Evolutionary conservation across 2,888 invertebrate species (phyloP), one percentile per base, ranked within the genome.

Genomic region (Hydropsyche betteni): DNA sequence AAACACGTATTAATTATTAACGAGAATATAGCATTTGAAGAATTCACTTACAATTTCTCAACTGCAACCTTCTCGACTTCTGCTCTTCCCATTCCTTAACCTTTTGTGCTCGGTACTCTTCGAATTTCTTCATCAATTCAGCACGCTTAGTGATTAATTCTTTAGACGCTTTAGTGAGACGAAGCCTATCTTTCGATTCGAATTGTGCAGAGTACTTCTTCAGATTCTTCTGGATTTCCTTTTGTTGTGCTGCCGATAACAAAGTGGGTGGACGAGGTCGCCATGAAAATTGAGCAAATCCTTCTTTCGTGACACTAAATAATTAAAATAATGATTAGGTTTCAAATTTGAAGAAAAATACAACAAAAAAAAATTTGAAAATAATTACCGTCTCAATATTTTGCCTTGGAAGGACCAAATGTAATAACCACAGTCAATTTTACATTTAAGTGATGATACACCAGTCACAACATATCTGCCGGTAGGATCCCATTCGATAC

Each of bases 401-500:
- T 91, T 91, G 69, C 92, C 92, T 87, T 99, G 99, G 93, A 99
- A 99, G 51, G 97, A 96, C 94, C 98, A 98, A 83, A 99, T 92
- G 90, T 97, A 97, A 86, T 96, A 99, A 2, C 97, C 98, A 78
- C 89, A 88, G 84, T 94, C 94, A 81, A 97, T 97, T 87, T 97
- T 98, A 79, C 96, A 95, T 82, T 97, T 98, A 92, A 98, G 98
- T 78, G 94, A 94, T 0, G 97, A 97, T 16, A 98, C 97, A 0
- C 94, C 96, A 0, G 98, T 97, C 73, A 95, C 94, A 12, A 99
- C 96, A 83, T 96, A 99, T 79, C 99, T 91, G 1, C 99, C 99
- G 3, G 99, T 99, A 0, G 99, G 99, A 86, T 99, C 99, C 99
- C 99, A 99, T 84, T 98, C 98, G 0, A 99, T 96, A 83, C 98